A percentile compares a stretch with the other conserved stretches of the same genome.
These are phyloP conservation scores for Amphipoea oculea DNA, from an alignment of 2,888 invertebrate genomes.

Conservation along the genomic window DNA sequence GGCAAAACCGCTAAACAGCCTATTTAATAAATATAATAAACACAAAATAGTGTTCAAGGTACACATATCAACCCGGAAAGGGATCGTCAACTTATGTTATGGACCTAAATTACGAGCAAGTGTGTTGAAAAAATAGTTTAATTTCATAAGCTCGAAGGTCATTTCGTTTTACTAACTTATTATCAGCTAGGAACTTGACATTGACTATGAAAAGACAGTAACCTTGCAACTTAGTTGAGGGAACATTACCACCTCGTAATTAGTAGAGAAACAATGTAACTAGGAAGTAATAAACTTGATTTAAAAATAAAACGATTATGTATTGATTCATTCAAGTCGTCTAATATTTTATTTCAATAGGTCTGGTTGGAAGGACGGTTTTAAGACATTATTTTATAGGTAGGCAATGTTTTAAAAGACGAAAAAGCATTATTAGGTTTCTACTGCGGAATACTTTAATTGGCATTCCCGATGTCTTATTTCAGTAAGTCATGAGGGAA, in stretches of 20 bases:
- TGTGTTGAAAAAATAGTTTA: not conserved
- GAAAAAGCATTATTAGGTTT: not conserved
- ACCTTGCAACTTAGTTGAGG: slow-evolving; percentile 26
- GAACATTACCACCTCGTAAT: slow-evolving; percentile 3
- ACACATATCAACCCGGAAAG: too few species aligned
- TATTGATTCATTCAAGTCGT: slow-evolving; percentile 6
- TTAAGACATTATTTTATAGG: not conserved
- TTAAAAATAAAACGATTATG: not conserved
- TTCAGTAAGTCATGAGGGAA: not conserved
- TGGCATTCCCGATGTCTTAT: not conserved
- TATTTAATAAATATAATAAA: too few species aligned
- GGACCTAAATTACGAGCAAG: too few species aligned
- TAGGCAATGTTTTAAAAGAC: not conserved
- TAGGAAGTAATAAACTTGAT: slow-evolving; percentile 36
- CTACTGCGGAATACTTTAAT: not conserved
- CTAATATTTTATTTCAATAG: not conserved
- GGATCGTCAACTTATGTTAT: too few species aligned
- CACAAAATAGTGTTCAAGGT: too few species aligned
- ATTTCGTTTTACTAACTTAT: not conserved
- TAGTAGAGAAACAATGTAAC: slow-evolving; percentile 26
- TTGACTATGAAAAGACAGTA: slow-evolving; percentile 17
- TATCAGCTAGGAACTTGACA: slow-evolving; percentile 25
- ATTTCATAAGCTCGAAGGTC: slow-evolving; percentile 1
- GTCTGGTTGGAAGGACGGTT: not conserved
- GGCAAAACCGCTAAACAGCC: too few species aligned